Evolutionary conservation across 2,888 invertebrate genomes (phyloP).

Genomic region (Neoscelio sp.): DNA sequence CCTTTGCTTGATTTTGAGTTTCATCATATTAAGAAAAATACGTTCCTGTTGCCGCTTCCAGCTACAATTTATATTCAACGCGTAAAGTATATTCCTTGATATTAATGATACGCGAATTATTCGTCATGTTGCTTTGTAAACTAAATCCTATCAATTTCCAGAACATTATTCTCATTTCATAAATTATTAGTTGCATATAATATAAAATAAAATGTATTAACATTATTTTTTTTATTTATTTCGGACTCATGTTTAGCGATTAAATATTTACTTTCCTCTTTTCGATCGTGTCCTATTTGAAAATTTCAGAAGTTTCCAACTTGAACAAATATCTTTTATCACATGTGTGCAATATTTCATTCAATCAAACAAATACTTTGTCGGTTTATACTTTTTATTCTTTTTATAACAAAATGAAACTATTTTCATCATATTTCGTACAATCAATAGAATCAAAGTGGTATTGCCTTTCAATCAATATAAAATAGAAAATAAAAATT

Average conservation of each 20-base stretch:
- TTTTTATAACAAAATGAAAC: not conserved
- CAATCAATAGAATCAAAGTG: slow-evolving; percentile 25
- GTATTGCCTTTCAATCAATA: too few relatives aligned
- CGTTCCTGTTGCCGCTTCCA: slow-evolving; percentile 2
- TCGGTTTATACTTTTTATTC: not conserved
- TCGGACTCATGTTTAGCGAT: too few relatives aligned
- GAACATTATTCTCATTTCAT: too few relatives aligned
- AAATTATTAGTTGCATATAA: too few relatives aligned
- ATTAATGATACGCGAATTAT: not conserved
- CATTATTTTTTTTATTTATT: too few relatives aligned
- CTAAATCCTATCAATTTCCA: too few relatives aligned
- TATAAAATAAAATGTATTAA: too few relatives aligned
- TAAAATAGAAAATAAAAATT: too few relatives aligned
- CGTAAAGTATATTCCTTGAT: not conserved
- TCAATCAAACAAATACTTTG: slow-evolving; percentile 12
- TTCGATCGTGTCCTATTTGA: not conserved
- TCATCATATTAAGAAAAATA: slow-evolving; percentile 37
- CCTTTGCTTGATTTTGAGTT: slow-evolving; percentile 43
- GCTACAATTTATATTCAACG: slow-evolving; percentile 1
- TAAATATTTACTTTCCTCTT: too few relatives aligned
- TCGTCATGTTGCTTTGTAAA: too few relatives aligned
- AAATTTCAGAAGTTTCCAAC: slow-evolving; percentile 5
- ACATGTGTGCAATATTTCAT: slow-evolving; percentile 5
- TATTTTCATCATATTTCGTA: too few relatives aligned
- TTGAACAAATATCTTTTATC: not conserved